Base-by-base conservation (phyloP, 2,888 invertebrate species). In the Caenorhabditis virilis region DNA sequence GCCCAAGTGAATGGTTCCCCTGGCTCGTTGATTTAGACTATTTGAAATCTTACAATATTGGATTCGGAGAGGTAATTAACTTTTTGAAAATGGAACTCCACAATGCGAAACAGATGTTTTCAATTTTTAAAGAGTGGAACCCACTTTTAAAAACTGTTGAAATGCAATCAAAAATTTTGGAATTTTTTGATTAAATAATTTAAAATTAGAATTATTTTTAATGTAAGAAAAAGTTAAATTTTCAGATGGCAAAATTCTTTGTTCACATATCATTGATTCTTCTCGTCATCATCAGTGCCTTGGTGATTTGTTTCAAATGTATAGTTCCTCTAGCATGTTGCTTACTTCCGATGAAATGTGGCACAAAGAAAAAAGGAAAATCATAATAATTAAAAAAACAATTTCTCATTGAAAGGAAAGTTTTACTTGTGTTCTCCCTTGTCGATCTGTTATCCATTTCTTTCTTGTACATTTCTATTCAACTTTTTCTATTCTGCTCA, bases 11-110 rank as follows among this genome's bases (percentile, higher is more conserved):
- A 5, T 25, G 50, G 51, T 50, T 64, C 38, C 64, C 64, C 0
- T 63, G 57, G 57, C 50, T 63, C 2, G 35, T 58, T 4, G 53
- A 63, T 46, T 63, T 63, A 11, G 63, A 63, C 26, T 63, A 63
- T 33, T 45, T 63, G 13, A 45, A 35, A 33, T 49, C 63, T 18
- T 53, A 63, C 26, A 57, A 56, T 13, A 49, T 57, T 0, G 63
- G 49, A 15, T 50, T 63, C 36, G 50, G 53, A 1, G 63, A 63
- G 49, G 53, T 59, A 20, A 16, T 26, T 15, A 36, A n/a, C 36
- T 36, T 36, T 3, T 3, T 7, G 4, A 36, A 16, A 7, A 36
- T 36, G 36, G 13, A 15, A 4, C 5, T 4, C n/a, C 3, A n/a
- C 16, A 15, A 36, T 36, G 13, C 13, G 3, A 16, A 15, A 4